Evolutionary conservation across 2,113 vertebrate species (phyloP).

Genomic region (Protobothrops flavoviridis): DNA sequence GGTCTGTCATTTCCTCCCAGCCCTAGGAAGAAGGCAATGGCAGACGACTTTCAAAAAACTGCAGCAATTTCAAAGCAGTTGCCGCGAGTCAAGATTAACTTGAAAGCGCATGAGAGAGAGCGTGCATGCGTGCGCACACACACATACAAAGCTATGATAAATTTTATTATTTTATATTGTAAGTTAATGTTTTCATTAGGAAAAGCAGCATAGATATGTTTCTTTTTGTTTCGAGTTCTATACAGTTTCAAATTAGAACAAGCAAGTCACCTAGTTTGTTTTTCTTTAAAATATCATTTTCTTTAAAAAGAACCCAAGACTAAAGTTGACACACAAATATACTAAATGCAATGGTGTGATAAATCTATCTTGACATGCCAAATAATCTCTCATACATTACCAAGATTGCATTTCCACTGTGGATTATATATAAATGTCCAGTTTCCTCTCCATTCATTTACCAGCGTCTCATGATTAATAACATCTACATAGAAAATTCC

Average conservation of each 20-base stretch:
- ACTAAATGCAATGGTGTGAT: neutral
- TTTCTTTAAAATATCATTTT: neutral
- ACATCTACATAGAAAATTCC: neutral
- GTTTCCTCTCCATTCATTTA: constrained; percentile 5
- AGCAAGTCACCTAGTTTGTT: neutral
- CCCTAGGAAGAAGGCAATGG: neutral
- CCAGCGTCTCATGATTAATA: neutral
- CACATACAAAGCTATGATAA: neutral
- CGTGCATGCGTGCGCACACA: neutral
- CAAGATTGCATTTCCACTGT: neutral
- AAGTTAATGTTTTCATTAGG: neutral
- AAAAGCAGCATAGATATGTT: neutral
- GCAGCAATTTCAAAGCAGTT: neutral
- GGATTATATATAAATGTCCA: constrained; percentile 6
- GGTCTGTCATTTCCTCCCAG: neutral
- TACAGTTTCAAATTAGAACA: neutral
- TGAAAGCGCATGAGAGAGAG: neutral
- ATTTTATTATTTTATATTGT: neutral
- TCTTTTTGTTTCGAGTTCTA: neutral
- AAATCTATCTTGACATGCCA: neutral
- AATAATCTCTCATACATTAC: neutral
- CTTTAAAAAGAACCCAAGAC: neutral
- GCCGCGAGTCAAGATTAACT: neutral
- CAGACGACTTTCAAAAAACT: neutral
- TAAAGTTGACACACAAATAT: constrained; percentile 15